Evolutionary conservation across 2,113 vertebrate species (phyloP).

Genomic region (Nerophis lumbriciformis): DNA sequence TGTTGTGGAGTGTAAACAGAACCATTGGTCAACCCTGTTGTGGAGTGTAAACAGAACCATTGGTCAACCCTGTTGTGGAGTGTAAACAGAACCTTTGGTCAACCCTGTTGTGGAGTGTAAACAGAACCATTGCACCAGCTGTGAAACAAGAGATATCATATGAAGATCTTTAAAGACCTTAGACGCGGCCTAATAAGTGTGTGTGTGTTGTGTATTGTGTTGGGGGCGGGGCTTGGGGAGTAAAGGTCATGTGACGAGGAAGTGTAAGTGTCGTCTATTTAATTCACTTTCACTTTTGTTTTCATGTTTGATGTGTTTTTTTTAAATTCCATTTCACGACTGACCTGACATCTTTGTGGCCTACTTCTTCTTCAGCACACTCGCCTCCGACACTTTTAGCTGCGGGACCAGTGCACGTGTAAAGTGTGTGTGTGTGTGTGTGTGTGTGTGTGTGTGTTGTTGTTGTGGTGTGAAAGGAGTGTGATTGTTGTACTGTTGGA

Average conservation of each 20-base stretch:
- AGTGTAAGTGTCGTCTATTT: too few relatives aligned
- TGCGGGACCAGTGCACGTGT: conserved; percentile 62
- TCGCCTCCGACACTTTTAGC: conserved; percentile 35
- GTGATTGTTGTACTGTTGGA: conserved; percentile 39
- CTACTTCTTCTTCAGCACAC: not conserved
- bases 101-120: not conserved
- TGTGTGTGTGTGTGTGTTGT: conserved; percentile 21
- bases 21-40: too few relatives aligned
- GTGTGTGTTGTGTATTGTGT: conserved; percentile 37
- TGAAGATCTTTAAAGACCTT: conserved; percentile 42
- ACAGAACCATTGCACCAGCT: conserved; percentile 1
- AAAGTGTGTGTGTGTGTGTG: conserved; percentile 52
- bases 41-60: too few relatives aligned
- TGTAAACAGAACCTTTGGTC: too few relatives aligned
- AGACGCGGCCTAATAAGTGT: conserved; percentile 32
- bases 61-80: too few relatives aligned
- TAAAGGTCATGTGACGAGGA: conserved; percentile 54
- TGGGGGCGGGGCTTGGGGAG: conserved; percentile 9
- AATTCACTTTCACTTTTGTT: too few relatives aligned
- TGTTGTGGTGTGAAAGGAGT: conserved; percentile 15
- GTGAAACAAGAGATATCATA: conserved; percentile 23
- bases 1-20: too few relatives aligned
- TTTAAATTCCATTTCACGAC: not conserved
- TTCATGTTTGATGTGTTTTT: too few relatives aligned
- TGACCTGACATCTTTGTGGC: conserved; percentile 12